These are phyloP conservation scores for Psophia crepitans DNA, from an alignment of 2,113 vertebrate species.

Conservation along the genomic window DNA sequence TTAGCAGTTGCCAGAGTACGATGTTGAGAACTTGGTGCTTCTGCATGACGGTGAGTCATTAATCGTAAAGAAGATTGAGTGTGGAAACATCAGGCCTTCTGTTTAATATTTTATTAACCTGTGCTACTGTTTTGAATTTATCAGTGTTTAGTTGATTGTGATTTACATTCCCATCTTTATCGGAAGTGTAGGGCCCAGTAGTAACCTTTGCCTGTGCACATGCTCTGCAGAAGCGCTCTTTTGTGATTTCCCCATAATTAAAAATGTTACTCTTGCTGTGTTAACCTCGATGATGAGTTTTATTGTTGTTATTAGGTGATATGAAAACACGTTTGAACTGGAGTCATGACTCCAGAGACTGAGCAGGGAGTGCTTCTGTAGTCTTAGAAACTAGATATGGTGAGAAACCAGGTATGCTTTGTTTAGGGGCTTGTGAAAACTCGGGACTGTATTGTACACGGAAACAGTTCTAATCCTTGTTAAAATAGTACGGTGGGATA, in stretches of 20 bases:
- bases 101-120: not conserved
- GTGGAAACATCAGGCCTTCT: not conserved
- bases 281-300: not conserved
- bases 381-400: not conserved
- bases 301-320: not conserved
- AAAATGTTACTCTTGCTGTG: not conserved
- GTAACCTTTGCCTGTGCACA: conserved; percentile 1
- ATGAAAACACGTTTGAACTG: not conserved
- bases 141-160: not conserved
- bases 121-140: not conserved
- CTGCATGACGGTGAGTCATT: not conserved
- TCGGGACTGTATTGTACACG: fast-evolving
- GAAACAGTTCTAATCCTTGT: not conserved
- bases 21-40: not conserved
- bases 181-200: not conserved
- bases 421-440: not conserved
- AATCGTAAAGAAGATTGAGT: not conserved
- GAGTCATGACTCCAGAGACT: not conserved
- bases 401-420: not conserved
- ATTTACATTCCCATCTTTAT: not conserved
- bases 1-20: not conserved
- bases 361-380: not conserved
- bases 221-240: not conserved
- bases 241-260: not conserved
- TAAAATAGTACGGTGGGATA: not conserved